Conservation (phyloP, 2,888 invertebrate species). For the Yponomeuta plumbellus region DNA sequence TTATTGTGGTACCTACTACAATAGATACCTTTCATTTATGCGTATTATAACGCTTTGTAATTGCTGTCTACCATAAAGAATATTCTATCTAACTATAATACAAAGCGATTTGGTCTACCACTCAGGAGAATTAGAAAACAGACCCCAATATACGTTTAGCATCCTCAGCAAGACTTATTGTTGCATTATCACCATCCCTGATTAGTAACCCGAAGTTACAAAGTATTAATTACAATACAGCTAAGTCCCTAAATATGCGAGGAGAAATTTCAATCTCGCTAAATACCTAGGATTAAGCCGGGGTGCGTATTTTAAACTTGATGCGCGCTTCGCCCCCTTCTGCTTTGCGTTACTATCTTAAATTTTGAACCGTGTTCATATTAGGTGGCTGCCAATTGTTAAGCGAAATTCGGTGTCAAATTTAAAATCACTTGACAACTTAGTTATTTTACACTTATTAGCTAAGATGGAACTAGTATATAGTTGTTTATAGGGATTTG, state of each 20-base stretch:
- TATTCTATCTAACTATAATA: too few relatives aligned
- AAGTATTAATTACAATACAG: constrained; percentile 33
- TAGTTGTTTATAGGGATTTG: too few relatives aligned
- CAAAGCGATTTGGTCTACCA: too few relatives aligned
- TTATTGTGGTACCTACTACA: too few relatives aligned
- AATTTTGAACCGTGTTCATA: constrained; percentile 5
- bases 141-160: neutral
- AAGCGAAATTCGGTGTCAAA: too few relatives aligned
- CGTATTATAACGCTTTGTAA: too few relatives aligned
- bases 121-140: neutral
- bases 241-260: constrained; percentile 37
- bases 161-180: neutral
- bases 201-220: constrained; percentile 17
- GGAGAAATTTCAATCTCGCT: constrained; percentile 35
- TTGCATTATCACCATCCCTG: constrained; percentile 9
- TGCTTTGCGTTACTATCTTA: constrained; percentile 7
- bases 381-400: neutral
- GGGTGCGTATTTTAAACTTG: constrained; percentile 24
- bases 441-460: too few relatives aligned
- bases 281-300: constrained; percentile 37
- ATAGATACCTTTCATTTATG: too few relatives aligned
- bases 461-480: too few relatives aligned
- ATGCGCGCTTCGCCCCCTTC: constrained; percentile 6
- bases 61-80: too few relatives aligned
- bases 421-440: too few relatives aligned